Evolutionary conservation across 92 coral and sea anemone species (phyloP).

Genomic region (Heliopora coerulea): DNA sequence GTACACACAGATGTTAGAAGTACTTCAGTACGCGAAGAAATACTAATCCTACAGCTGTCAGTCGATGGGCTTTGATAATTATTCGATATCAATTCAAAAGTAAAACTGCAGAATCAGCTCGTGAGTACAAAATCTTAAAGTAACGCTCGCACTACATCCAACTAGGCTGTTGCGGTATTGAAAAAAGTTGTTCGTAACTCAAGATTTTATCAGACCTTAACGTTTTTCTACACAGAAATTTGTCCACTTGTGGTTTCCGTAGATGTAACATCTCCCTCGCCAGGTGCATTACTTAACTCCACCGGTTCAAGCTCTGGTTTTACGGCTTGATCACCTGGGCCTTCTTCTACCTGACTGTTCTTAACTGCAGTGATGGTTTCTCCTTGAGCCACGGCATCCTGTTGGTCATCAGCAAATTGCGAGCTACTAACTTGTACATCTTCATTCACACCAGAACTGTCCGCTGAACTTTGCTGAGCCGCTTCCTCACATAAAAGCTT

Average conservation of each 20-base stretch:
- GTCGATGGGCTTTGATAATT: neutral
- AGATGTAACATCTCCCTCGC: conserved; percentile 12
- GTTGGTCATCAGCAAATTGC: conserved; percentile 16
- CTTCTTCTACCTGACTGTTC: conserved; percentile 10
- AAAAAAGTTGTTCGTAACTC: too few species aligned
- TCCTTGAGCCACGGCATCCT: neutral
- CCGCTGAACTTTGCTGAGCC: neutral
- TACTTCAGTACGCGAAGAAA: too few species aligned
- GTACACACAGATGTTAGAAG: too few species aligned
- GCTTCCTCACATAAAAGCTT: neutral
- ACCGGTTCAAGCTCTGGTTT: conserved; percentile 2
- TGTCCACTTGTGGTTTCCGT: conserved; percentile 18
- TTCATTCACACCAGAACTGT: neutral
- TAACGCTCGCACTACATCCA: too few species aligned
- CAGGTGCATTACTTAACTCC: conserved; percentile 7
- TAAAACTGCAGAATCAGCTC: too few species aligned
- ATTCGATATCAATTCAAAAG: neutral
- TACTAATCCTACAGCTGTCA: neutral
- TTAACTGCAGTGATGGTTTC: neutral
- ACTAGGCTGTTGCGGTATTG: too few species aligned
- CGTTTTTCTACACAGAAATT: neutral
- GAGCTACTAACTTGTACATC: conserved; percentile 17
- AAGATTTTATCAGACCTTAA: too few species aligned
- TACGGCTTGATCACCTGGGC: conserved; percentile 4
- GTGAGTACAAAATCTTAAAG: too few species aligned